Evolutionary conservation across 1,140 invertebrate genomes (phyloP).

Genomic region (Bathynomus jamesi): DNA sequence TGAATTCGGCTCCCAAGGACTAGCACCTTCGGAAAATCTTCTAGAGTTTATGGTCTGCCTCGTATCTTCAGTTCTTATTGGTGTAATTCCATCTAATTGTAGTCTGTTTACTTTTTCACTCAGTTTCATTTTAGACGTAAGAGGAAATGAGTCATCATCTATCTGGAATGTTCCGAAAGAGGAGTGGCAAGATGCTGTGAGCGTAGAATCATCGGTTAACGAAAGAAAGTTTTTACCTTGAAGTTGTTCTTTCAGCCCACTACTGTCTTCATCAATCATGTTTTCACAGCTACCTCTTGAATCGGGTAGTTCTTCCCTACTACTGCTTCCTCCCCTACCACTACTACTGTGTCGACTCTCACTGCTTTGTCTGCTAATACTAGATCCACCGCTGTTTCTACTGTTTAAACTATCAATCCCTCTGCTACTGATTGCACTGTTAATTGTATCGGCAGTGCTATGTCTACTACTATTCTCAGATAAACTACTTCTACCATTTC

Average conservation of each 20-base stretch:
- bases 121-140: background rate
- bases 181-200: background rate
- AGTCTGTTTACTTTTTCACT: background rate
- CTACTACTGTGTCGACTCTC: background rate
- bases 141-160: background rate
- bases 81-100: background rate
- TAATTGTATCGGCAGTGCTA: slow-evolving; percentile 20
- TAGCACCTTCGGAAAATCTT: background rate
- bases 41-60: background rate
- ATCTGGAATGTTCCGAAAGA: background rate
- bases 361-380: background rate
- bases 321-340: background rate
- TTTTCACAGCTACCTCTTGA: background rate
- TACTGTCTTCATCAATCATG: background rate
- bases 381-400: background rate
- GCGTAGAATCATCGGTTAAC: background rate
- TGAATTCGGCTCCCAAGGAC: background rate
- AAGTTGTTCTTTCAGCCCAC: background rate
- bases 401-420: background rate
- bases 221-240: background rate
- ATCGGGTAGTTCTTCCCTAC: background rate
- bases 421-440: slow-evolving; percentile 19
- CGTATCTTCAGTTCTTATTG: background rate
- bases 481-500: background rate
- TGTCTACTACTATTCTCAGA: slow-evolving; percentile 16